Conservation (phyloP, 2,797 vertebrate genomes). For the Poecilia wingei region DNA sequence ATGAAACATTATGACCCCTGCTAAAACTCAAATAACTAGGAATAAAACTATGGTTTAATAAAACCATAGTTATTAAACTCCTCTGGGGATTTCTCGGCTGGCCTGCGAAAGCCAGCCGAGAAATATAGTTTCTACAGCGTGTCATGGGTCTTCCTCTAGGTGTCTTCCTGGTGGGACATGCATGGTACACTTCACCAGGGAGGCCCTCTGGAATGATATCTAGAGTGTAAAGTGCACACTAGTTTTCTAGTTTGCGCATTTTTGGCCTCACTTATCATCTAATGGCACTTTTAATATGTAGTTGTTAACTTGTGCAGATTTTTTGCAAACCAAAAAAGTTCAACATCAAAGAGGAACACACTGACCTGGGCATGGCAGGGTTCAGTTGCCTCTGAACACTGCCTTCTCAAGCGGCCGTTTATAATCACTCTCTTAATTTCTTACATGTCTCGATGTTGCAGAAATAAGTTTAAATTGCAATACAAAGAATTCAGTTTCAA, state of each 20-base stretch:
- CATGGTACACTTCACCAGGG: too few species aligned
- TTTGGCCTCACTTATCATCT: neutral
- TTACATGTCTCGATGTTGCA: constrained; percentile 40
- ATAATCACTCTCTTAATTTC: constrained; percentile 55
- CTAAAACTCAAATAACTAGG: neutral
- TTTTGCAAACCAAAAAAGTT: neutral
- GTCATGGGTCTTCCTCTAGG: too few species aligned
- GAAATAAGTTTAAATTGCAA: constrained; percentile 39
- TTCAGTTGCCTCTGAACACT: constrained; percentile 18
- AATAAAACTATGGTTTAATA: neutral
- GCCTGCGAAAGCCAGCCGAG: too few species aligned
- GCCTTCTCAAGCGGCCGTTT: constrained; percentile 41
- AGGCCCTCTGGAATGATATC: neutral
- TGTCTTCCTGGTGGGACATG: too few species aligned
- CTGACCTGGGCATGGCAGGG: neutral
- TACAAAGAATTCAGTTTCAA: constrained; percentile 62
- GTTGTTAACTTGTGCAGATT: neutral
- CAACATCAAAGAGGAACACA: neutral
- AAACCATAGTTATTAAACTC: neutral
- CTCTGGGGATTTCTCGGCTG: too few species aligned
- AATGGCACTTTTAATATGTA: neutral
- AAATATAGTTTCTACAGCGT: too few species aligned
- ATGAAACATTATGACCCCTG: neutral
- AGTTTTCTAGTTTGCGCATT: neutral
- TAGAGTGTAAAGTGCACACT: neutral